phyloP scores from a whole-genome alignment of 2,888 invertebrate genomes.

The Epirrita christyi region DNA sequence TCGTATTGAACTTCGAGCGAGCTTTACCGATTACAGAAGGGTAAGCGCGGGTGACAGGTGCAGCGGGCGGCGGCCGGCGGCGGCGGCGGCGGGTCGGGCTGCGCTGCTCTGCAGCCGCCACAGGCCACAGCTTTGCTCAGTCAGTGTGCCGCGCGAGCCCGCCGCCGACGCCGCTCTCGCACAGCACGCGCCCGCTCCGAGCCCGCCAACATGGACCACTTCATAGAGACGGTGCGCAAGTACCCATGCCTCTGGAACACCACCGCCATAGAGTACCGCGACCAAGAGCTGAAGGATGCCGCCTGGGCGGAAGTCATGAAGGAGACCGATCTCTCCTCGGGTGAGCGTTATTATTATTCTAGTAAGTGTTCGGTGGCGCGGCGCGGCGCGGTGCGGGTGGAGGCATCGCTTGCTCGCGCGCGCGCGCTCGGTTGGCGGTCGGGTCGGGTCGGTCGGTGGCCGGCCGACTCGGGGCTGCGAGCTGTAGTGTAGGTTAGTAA shows the following conservation, averaged over 20 bases:
- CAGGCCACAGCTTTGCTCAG: slow-evolving; percentile 2
- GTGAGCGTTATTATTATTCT: slow-evolving; percentile 62
- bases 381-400: background rate
- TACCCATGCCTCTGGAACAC: slow-evolving; percentile 81
- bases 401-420: too few species aligned
- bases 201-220: slow-evolving; percentile 63
- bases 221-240: slow-evolving; percentile 75
- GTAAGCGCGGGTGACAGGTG: slow-evolving; percentile 5
- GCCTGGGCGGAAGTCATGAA: slow-evolving; percentile 79
- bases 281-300: slow-evolving; percentile 80
- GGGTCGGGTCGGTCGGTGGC: too few species aligned
- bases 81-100: slow-evolving; percentile 26
- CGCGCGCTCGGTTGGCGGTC: background rate
- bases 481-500: too few species aligned
- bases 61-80: slow-evolving; percentile 15
- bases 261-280: slow-evolving; percentile 77
- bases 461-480: background rate
- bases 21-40: too few species aligned
- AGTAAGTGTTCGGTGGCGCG: background rate
- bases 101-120: slow-evolving; percentile 11
- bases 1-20: too few species aligned
- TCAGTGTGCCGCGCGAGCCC: slow-evolving; percentile 45
- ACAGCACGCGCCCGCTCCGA: slow-evolving; percentile 37
- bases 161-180: slow-evolving; percentile 40
- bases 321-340: slow-evolving; percentile 75